phyloP scores from a whole-genome alignment of 2,888 invertebrate genomes.

The Villa cingulata region DNA sequence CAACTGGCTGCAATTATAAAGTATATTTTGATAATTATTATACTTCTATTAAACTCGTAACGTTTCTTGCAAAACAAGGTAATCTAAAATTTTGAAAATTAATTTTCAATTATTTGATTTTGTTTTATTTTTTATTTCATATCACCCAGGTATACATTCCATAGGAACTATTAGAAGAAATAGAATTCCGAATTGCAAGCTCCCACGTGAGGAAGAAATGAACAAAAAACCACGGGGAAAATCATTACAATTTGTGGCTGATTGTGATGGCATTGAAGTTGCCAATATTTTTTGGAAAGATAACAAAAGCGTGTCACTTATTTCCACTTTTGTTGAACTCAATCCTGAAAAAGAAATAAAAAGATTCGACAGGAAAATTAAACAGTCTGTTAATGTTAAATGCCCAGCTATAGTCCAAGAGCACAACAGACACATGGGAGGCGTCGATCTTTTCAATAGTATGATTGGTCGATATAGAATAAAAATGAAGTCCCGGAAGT shows the following conservation, averaged over 20 bases:
- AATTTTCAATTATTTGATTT: background rate
- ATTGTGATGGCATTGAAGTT: constrained; percentile 15
- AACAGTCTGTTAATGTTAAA: constrained; percentile 15
- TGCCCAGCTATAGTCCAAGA: constrained; percentile 17
- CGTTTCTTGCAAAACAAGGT: constrained; percentile 18
- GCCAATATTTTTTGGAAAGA: constrained; percentile 23
- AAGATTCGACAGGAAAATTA: constrained; percentile 16
- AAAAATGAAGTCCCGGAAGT: background rate
- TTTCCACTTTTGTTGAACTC: constrained; percentile 23
- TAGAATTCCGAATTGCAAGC: constrained; percentile 19
- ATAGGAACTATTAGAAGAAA: constrained; percentile 20
- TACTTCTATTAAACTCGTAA: constrained; percentile 8
- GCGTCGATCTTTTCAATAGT: constrained; percentile 18
- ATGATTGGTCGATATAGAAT: constrained; percentile 16
- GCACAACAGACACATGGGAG: constrained; percentile 20
- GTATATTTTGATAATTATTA: constrained; percentile 4
- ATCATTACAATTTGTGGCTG: constrained; percentile 14
- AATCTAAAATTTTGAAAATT: constrained; percentile 7
- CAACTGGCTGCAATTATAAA: constrained; percentile 1
- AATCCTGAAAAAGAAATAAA: constrained; percentile 16
- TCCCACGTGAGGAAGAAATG: constrained; percentile 16
- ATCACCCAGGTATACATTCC: constrained; percentile 6
- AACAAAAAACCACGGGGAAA: constrained; percentile 15
- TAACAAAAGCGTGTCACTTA: constrained; percentile 24
- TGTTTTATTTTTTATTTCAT: constrained; percentile 6